Base-by-base conservation (phyloP, 2,888 invertebrate genomes). In the Dryadula phaetusa region DNA sequence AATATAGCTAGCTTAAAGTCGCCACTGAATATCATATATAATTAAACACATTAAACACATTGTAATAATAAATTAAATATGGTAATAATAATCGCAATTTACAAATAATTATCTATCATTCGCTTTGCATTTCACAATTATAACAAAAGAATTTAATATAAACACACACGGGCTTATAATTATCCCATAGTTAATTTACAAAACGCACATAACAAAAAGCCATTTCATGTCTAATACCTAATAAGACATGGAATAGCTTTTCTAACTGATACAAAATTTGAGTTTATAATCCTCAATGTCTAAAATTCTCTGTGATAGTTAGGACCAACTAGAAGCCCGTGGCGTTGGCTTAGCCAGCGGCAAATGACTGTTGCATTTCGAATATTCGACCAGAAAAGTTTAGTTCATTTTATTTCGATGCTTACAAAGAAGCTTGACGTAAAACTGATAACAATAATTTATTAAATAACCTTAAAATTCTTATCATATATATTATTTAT, bases 301-400 rank as follows among this genome's bases (percentile, higher is more conserved):
- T 44, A 67, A 62, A 53, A 67, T 64, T 64, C 62, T 56, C 44
- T 46, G 37, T 63, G 49, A 47, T 56, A 52, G 65, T 40, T 18
- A 63, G 65, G 58, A 49, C 47, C 65, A 68, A 63, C 62, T 63
- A 70, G 66, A 52, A 66, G 64, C 49, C 65, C 60, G 52, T 63
- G 60, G 53, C 47, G 54, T 53, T 49, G 62, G 61, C 40, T 66
- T 64, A 66, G 56, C 54, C 42, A 63, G 46, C 61, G 54, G 62
- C 66, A 69, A 71, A 71, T 69, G 70, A 71, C 66, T 69, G 64
- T 66, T 64, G 70, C 64, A 66, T 52, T 70, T 46, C 49, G 62
- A 34, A 66, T 61, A 69, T 69, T 61, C 52, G 18, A 44, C 52
- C 32, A 42, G 32, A 65, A 66, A 52, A 47, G 25, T 47, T 60